Conservation (phyloP, 2,888 invertebrate genomes). For the Fissipunctia ypsillon region DNA sequence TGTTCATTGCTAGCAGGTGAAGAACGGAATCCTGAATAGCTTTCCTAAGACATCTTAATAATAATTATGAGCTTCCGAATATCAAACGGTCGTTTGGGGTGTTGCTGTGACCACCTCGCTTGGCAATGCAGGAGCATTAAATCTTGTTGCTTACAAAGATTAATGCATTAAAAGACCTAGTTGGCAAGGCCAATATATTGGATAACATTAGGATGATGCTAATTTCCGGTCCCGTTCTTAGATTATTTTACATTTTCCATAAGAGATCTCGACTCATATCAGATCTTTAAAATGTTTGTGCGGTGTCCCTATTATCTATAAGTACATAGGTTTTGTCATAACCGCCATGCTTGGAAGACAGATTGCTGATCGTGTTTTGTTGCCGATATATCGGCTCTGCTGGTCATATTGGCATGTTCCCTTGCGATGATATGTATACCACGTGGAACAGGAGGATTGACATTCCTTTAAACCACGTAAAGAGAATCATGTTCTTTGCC, state of each 20-base stretch:
- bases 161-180: constrained; percentile 43
- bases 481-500: too few species aligned
- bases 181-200: constrained; percentile 43
- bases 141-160: constrained; percentile 38
- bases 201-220: constrained; percentile 51
- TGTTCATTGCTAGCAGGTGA: neutral
- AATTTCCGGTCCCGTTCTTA: constrained; percentile 48
- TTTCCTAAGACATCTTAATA: neutral
- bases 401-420: neutral
- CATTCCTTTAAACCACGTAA: too few species aligned
- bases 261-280: neutral
- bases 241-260: constrained; percentile 30
- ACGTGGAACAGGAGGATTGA: too few species aligned
- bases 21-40: too few species aligned
- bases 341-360: neutral
- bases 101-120: constrained; percentile 5
- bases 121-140: constrained; percentile 40
- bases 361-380: neutral
- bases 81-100: constrained; percentile 7
- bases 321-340: neutral
- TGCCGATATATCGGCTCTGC: neutral
- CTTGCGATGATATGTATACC: too few species aligned
- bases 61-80: neutral
- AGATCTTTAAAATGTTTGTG: neutral
- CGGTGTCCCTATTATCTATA: neutral